Conservation (phyloP, 2,888 invertebrate species). For the Cephus nigrinus region DNA sequence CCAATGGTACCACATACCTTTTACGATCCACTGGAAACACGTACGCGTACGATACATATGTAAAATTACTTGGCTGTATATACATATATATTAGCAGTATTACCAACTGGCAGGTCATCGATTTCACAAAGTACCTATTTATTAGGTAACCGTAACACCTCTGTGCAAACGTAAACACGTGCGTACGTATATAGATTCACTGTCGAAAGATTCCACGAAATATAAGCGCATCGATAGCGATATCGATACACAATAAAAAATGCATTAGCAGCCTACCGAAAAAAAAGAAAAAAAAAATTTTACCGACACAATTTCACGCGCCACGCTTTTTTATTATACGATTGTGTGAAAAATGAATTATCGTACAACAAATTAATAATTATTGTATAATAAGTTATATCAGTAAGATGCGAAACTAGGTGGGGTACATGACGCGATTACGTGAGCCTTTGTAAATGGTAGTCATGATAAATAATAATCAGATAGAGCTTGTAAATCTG, state of each 20-base stretch:
- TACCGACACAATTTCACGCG: not conserved
- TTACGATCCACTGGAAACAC: not conserved
- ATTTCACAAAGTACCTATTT: not conserved
- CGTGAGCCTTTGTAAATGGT: not conserved
- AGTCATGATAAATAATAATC: not conserved
- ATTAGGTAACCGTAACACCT: not conserved
- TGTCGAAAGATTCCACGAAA: not conserved
- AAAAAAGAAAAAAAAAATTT: not conserved
- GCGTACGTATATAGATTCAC: not conserved
- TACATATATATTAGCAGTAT: not conserved
- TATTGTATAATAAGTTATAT: not conserved
- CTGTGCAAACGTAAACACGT: not conserved
- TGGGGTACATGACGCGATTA: not conserved
- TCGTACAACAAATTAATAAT: too few relatives aligned
- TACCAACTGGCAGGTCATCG: not conserved
- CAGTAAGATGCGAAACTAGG: not conserved
- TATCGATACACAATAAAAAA: not conserved
- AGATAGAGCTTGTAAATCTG: not conserved
- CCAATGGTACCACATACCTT: not conserved
- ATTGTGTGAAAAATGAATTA: too few relatives aligned
- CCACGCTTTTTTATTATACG: too few relatives aligned
- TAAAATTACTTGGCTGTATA: not conserved
- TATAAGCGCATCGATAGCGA: not conserved
- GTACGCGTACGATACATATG: not conserved
- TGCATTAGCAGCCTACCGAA: not conserved